phyloP scores from a whole-genome alignment of 2,888 invertebrate genomes.

The Melieria omissa region DNA sequence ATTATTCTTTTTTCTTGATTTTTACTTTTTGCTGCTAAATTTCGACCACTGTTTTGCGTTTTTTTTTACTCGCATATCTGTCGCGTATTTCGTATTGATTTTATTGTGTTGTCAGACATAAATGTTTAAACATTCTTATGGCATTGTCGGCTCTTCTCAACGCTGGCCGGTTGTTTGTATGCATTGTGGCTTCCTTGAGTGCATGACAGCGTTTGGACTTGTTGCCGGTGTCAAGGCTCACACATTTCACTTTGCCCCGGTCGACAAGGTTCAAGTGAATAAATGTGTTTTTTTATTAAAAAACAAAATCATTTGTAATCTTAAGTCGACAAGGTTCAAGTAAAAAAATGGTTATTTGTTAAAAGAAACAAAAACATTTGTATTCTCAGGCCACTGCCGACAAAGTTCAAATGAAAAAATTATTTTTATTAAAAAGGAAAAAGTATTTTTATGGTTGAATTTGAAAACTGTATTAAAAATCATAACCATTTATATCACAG shows the following conservation, averaged over 20 bases:
- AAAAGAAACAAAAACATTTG: too few species aligned
- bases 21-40: not conserved
- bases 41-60: not conserved
- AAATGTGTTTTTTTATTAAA: too few species aligned
- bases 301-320: too few species aligned
- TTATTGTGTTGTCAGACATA: not conserved
- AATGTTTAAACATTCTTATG: slow-evolving; percentile 16
- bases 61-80: not conserved
- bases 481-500: too few species aligned
- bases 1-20: not conserved
- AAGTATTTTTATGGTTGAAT: too few species aligned
- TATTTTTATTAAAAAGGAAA: too few species aligned
- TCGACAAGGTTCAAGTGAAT: too few species aligned
- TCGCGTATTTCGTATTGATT: not conserved
- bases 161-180: slow-evolving; percentile 21
- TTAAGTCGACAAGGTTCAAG: too few species aligned
- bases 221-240: slow-evolving; percentile 21
- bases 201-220: slow-evolving; percentile 2
- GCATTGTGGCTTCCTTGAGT: slow-evolving; percentile 8
- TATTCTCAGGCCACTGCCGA: too few species aligned
- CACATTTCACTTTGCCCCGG: not conserved
- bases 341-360: too few species aligned
- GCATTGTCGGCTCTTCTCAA: not conserved
- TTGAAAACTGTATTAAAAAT: too few species aligned
- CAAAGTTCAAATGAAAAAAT: too few species aligned